Evolutionary conservation across 64 coral and sea anemone species (phyloP).

Genomic region (Astreopora myriophthalma): DNA sequence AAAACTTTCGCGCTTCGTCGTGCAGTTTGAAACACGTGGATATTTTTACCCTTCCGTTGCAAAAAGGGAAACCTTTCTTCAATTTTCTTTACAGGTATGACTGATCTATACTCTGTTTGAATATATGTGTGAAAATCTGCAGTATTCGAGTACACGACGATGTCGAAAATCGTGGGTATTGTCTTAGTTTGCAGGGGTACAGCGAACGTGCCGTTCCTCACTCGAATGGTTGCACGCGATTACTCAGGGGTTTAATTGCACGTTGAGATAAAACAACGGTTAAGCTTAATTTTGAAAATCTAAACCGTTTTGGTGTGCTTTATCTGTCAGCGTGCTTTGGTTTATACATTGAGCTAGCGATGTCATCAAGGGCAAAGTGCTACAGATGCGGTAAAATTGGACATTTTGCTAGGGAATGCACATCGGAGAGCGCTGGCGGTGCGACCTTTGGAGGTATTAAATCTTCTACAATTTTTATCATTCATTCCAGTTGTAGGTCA

Average conservation of each 20-base stretch:
- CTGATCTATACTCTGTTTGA: neutral
- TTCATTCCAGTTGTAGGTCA: no score
- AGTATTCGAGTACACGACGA: neutral
- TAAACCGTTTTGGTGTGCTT: neutral
- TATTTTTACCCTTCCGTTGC: neutral
- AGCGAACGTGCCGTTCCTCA: neutral
- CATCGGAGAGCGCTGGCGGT: neutral
- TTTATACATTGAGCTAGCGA: constrained; percentile 13
- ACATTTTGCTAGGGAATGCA: constrained; percentile 63
- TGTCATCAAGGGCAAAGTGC: constrained; percentile 58
- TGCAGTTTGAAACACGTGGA: constrained; percentile 6
- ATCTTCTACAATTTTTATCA: neutral
- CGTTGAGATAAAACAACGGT: neutral
- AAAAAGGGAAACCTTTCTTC: neutral
- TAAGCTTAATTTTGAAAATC: neutral
- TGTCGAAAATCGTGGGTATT: neutral
- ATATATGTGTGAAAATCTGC: neutral
- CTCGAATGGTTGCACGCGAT: neutral
- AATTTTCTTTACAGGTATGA: neutral
- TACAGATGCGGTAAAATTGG: constrained; percentile 45
- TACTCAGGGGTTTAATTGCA: neutral
- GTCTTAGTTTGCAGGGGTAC: neutral
- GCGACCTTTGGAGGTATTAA: constrained; percentile 52
- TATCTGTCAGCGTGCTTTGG: neutral
- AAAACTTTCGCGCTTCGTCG: neutral